Evolutionary conservation across 2,888 invertebrate species (phyloP).

Genomic region (Ctena decussata): DNA sequence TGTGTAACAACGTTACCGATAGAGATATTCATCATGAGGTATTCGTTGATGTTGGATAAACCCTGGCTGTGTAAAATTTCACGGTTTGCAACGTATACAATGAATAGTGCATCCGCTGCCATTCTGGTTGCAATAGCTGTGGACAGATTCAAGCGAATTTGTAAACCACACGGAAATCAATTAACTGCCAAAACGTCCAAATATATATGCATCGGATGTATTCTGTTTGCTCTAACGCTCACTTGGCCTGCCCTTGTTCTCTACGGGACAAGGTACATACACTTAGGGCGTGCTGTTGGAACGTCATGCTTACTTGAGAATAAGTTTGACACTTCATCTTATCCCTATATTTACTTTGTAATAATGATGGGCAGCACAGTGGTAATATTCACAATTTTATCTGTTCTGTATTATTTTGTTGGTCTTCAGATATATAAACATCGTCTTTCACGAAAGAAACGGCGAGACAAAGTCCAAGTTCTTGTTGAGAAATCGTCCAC

Average conservation of each 20-base stretch:
- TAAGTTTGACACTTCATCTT: slow-evolving; percentile 44
- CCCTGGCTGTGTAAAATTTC: slow-evolving; percentile 69
- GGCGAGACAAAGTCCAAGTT: not conserved
- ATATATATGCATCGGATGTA: slow-evolving; percentile 63
- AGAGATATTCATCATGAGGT: slow-evolving; percentile 70
- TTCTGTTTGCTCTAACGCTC: slow-evolving; percentile 52
- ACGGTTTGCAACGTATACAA: slow-evolving; percentile 68
- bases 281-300: slow-evolving; percentile 24
- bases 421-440: slow-evolving; percentile 55
- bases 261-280: slow-evolving; percentile 69
- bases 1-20: slow-evolving; percentile 71
- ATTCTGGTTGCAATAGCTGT: slow-evolving; percentile 72
- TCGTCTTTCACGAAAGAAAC: slow-evolving; percentile 18
- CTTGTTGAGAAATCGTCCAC: slow-evolving; percentile 28
- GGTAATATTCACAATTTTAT: slow-evolving; percentile 58
- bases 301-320: slow-evolving; percentile 63
- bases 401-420: slow-evolving; percentile 65
- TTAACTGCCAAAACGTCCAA: slow-evolving; percentile 69
- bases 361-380: slow-evolving; percentile 60
- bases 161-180: slow-evolving; percentile 64
- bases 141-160: slow-evolving; percentile 75
- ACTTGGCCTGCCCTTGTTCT: slow-evolving; percentile 73
- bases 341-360: slow-evolving; percentile 63
- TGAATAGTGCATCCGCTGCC: slow-evolving; percentile 72
- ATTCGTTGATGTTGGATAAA: slow-evolving; percentile 62